Evolutionary conservation across 2,113 vertebrate species (phyloP).

Genomic region (Catharus minimus): DNA sequence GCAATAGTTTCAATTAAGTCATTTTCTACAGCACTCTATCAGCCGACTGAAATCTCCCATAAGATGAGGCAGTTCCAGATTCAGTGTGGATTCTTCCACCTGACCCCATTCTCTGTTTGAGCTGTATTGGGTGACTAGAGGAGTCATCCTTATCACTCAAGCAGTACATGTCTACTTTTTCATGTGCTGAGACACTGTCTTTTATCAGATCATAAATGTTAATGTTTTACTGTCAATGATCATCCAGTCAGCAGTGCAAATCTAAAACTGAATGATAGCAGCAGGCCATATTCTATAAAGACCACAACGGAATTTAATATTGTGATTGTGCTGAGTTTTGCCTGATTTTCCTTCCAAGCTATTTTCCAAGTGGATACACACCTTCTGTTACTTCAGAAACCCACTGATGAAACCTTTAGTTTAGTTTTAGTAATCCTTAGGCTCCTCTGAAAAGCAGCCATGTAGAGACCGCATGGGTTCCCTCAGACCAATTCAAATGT

Average conservation of each 20-base stretch:
- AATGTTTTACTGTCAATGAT: background rate
- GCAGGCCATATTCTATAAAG: background rate
- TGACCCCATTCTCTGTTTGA: accelerated
- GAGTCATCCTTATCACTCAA: background rate
- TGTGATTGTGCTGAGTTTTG: background rate
- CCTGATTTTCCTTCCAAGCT: background rate
- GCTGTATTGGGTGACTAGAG: background rate
- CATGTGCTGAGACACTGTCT: background rate
- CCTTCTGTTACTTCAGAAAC: background rate
- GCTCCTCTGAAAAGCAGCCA: background rate
- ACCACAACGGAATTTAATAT: background rate
- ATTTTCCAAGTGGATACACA: background rate
- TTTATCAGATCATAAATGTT: background rate
- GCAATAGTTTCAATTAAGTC: background rate
- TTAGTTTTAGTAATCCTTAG: background rate
- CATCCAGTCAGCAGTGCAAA: background rate
- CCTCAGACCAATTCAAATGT: background rate
- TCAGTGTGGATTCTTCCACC: background rate
- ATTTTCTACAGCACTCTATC: background rate
- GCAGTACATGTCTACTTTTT: background rate
- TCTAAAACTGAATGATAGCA: background rate
- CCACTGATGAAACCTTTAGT: background rate
- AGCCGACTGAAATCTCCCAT: background rate
- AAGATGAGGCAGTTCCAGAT: background rate
- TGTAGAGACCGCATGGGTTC: background rate